phyloP scores from a whole-genome alignment of 2,888 invertebrate genomes.

The Trichogramma evanescens region DNA sequence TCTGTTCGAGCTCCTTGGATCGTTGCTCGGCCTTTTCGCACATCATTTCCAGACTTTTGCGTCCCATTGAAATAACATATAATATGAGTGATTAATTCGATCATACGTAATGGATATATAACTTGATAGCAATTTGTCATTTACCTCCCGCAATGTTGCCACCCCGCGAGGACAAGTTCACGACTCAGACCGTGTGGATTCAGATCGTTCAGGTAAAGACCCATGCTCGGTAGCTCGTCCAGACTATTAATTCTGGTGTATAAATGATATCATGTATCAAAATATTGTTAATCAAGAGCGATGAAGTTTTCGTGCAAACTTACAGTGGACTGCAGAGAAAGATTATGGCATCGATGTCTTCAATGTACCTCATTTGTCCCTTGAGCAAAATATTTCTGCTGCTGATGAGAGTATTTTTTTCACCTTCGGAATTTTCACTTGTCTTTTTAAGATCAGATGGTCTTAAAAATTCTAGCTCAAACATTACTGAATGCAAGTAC shows the following conservation, averaged over 20 bases:
- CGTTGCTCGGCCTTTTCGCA: slow-evolving; percentile 77
- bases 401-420: slow-evolving; percentile 6
- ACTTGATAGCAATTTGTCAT: background rate
- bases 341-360: slow-evolving; percentile 72
- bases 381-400: slow-evolving; percentile 68
- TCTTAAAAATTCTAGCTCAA: slow-evolving; percentile 73
- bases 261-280: background rate
- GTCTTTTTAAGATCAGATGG: slow-evolving; percentile 41
- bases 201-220: slow-evolving; percentile 73
- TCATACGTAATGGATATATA: too few relatives aligned
- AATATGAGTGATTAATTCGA: too few relatives aligned
- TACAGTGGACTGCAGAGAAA: slow-evolving; percentile 85
- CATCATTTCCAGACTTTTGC: slow-evolving; percentile 63
- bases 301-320: slow-evolving; percentile 42
- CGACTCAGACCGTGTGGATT: slow-evolving; percentile 79
- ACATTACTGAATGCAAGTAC: slow-evolving; percentile 74
- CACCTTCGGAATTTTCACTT: background rate
- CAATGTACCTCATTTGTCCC: slow-evolving; percentile 78
- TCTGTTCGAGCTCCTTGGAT: slow-evolving; percentile 71
- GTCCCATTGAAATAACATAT: background rate
- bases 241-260: slow-evolving; percentile 68
- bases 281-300: background rate
- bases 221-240: slow-evolving; percentile 73
- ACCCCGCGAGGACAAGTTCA: slow-evolving; percentile 75
- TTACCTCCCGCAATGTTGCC: slow-evolving; percentile 74